Base-by-base conservation (phyloP, 2,113 vertebrate species). In the Pao palembangensis region DNA sequence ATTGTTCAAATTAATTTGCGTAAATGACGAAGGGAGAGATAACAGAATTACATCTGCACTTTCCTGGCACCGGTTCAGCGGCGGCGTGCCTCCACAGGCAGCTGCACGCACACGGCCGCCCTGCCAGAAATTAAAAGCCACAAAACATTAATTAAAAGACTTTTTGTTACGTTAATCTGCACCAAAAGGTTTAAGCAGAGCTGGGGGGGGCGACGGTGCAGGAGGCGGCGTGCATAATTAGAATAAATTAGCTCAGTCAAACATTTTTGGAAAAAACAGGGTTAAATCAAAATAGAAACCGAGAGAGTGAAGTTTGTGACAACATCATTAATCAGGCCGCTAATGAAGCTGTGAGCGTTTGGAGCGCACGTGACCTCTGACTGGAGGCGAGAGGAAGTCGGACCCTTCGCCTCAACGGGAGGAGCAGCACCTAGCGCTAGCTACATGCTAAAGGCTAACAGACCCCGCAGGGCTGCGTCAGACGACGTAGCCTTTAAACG, bases 21-120 rank as follows among this genome's bases (percentile, higher is more conserved):
- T 95, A 94, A 95, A 95, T 90, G 92, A 94, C 93, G 94, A 95
- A 96, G 93, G 93, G 92, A 94, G 93, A 96, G 94, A 96, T 97
- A 97, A 97, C 94, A 95, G 94, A 94, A 95, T 95, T 98, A 94
- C 94, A 96, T 96, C 94, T 95, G 94, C 93, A 93, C 93, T 93
- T 94, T 89, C 93, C 92, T 96, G 95, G 94, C 95, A 92, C 89
- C 79, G 93, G 94, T 94, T 96, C 93, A 96, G 91, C 91, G 89
- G 91, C 83, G 68, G 88, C 82, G 84, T 85, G 93, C 91, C 89
- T 86, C 90, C 88, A 91, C 92, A 92, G 91, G 92, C 94, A 96
- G 94, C 93, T 96, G 94, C 93, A 95, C 90, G 91, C 87, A 94
- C 92, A 93, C 90, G 86, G 91, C 92, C 91, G 92, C 92, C 90